Evolutionary conservation across 1,140 invertebrate species (phyloP).

Genomic region (Macrosteles quadrilineatus): DNA sequence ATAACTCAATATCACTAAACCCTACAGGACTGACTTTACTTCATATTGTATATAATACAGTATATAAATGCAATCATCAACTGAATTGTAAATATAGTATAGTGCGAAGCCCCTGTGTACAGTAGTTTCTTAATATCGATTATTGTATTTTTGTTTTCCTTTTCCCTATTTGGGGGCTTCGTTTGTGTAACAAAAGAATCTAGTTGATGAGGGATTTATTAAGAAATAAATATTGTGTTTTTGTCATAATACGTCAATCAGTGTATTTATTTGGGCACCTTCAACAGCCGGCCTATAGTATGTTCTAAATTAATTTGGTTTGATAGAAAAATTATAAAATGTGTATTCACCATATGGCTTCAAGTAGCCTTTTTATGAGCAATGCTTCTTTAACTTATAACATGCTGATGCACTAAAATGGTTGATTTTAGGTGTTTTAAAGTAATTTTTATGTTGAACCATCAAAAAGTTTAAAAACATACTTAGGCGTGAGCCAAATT

Average conservation of each 20-base stretch:
- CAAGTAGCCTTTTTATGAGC: too few relatives aligned
- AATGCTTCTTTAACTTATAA: too few relatives aligned
- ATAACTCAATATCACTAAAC: constrained; percentile 7
- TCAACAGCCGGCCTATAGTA: background rate
- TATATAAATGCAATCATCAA: constrained; percentile 27
- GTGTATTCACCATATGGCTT: too few relatives aligned
- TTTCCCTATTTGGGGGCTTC: background rate
- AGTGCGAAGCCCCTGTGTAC: background rate
- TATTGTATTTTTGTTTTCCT: constrained; percentile 27
- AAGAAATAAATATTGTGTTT: constrained; percentile 42
- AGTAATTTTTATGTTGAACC: too few relatives aligned
- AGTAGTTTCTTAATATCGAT: constrained; percentile 23
- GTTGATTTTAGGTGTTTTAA: too few relatives aligned
- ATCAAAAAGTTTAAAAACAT: too few relatives aligned
- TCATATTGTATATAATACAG: constrained; percentile 19
- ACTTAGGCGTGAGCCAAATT: too few relatives aligned
- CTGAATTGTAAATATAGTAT: constrained; percentile 19
- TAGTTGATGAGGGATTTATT: constrained; percentile 36
- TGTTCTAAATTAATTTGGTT: background rate
- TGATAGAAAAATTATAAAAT: too few relatives aligned
- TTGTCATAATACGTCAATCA: constrained; percentile 40
- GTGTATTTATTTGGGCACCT: constrained; percentile 34
- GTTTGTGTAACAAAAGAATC: constrained; percentile 27
- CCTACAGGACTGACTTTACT: constrained; percentile 11
- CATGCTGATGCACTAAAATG: too few relatives aligned